Evolutionary conservation across 2,797 vertebrate species (phyloP).

Genomic region (Emydoidea blandingii): DNA sequence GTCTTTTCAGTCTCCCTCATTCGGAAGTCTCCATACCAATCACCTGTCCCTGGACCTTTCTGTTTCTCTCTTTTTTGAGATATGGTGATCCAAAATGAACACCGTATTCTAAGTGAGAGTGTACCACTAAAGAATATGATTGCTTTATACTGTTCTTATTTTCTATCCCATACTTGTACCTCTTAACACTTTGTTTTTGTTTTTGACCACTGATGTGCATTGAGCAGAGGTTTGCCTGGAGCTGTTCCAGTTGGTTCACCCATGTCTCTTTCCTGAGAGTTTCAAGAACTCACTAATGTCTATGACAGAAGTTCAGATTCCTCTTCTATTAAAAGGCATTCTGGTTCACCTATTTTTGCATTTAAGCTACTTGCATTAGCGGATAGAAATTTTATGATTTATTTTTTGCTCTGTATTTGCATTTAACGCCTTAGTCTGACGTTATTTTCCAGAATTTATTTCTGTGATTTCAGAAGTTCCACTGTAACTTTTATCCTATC

Average conservation of each 20-base stretch:
- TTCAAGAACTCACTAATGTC: background rate
- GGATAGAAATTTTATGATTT: background rate
- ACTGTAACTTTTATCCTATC: background rate
- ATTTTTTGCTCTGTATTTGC: background rate
- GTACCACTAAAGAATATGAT: background rate
- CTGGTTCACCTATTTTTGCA: background rate
- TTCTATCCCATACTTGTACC: background rate
- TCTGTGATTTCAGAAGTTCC: background rate
- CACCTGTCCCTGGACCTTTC: background rate
- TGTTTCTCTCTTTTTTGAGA: background rate
- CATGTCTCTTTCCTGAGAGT: background rate
- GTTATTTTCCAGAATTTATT: background rate
- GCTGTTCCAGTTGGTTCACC: accelerated
- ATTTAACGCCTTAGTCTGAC: background rate
- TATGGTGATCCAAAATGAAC: background rate
- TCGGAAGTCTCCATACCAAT: background rate
- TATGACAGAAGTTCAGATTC: accelerated
- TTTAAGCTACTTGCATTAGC: background rate
- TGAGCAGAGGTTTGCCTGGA: background rate
- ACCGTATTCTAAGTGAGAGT: background rate
- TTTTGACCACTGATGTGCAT: background rate
- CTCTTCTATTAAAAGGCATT: background rate
- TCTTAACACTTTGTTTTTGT: background rate
- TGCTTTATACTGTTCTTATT: background rate
- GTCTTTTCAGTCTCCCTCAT: background rate